These are phyloP conservation scores for Campylomormyrus tamandua DNA, from an alignment of 2,113 vertebrate species.

Conservation along the genomic window DNA sequence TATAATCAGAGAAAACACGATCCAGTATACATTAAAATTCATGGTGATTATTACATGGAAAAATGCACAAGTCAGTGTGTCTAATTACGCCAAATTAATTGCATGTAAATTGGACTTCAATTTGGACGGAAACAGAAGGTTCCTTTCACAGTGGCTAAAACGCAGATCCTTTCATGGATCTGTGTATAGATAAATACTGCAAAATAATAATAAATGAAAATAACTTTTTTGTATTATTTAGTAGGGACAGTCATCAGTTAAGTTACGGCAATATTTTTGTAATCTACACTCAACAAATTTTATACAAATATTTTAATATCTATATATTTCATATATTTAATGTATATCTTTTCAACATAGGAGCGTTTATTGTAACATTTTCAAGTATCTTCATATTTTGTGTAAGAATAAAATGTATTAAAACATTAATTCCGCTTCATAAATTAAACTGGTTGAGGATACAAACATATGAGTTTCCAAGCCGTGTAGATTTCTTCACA, in stretches of 20 bases:
- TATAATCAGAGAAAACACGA: conserved; percentile 41
- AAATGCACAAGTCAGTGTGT: conserved; percentile 53
- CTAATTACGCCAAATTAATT: conserved; percentile 63
- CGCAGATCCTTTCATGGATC: not conserved
- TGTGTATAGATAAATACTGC: not conserved
- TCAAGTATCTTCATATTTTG: not conserved
- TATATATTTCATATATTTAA: not conserved
- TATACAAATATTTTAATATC: not conserved
- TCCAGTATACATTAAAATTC: conserved; percentile 55
- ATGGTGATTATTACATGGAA: conserved; percentile 46
- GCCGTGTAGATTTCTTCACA: not conserved
- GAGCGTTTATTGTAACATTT: not conserved
- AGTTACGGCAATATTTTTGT: not conserved
- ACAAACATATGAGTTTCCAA: not conserved
- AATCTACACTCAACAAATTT: not conserved
- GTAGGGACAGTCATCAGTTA: not conserved
- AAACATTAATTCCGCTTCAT: not conserved
- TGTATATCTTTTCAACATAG: not conserved
- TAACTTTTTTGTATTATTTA: not conserved
- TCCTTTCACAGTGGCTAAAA: conserved; percentile 6
- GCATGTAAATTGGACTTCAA: conserved; percentile 62
- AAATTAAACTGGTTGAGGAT: not conserved
- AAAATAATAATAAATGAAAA: not conserved
- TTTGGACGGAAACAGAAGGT: not conserved
- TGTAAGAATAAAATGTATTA: not conserved